Evolutionary conservation across 2,888 invertebrate species (phyloP).

Genomic region (Nyleta sp.): DNA sequence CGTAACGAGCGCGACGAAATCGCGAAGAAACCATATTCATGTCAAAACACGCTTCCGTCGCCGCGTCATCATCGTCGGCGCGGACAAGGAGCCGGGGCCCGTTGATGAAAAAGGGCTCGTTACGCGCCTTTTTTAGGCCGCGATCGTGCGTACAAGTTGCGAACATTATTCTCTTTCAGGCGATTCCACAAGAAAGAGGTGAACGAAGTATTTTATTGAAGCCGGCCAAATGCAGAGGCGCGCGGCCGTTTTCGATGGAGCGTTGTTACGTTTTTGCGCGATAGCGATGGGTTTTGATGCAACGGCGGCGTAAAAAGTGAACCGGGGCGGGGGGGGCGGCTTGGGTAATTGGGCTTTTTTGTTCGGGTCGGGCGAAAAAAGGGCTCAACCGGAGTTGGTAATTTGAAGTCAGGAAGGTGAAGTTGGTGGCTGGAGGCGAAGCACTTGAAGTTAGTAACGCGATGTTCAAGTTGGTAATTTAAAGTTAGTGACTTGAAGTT

Average conservation of each 20-base stretch:
- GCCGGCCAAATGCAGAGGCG: constrained; percentile 25
- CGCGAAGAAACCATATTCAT: constrained; percentile 78
- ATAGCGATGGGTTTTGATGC: neutral
- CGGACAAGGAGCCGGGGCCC: constrained; percentile 35
- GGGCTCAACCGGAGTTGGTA: no score
- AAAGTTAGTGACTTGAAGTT: no score
- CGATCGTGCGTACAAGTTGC: constrained; percentile 54
- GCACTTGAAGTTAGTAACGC: no score
- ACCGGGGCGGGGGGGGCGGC: neutral
- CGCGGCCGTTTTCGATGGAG: constrained; percentile 1
- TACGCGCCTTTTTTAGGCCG: constrained; percentile 50
- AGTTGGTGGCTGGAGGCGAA: no score
- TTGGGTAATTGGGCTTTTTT: neutral
- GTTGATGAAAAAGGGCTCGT: constrained; percentile 52
- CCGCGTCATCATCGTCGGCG: constrained; percentile 41
- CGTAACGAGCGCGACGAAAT: constrained; percentile 80
- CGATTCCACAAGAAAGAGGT: constrained; percentile 46
- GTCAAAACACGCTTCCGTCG: constrained; percentile 74
- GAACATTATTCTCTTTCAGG: constrained; percentile 43
- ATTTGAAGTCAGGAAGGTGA: no score
- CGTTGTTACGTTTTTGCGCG: neutral
- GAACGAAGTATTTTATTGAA: constrained; percentile 49
- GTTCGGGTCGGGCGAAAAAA: no score
- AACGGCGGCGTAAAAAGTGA: neutral
- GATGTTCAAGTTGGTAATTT: no score